These are phyloP conservation scores for Andrena trimmerana DNA, from an alignment of 2,888 invertebrate species.

Conservation along the genomic window DNA sequence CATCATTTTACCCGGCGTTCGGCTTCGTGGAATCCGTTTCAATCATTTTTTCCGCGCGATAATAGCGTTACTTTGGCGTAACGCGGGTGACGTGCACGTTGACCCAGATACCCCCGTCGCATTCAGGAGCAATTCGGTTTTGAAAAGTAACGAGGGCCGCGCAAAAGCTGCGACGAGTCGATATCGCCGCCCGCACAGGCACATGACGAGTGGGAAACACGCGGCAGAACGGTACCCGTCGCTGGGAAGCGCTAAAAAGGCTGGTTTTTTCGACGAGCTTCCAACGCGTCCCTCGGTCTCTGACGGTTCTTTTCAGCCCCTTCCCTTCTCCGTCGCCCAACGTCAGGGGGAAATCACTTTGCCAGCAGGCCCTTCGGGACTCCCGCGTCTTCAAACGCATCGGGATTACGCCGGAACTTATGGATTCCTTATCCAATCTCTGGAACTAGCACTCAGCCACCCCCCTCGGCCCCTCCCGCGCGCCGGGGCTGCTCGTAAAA, in stretches of 20 bases:
- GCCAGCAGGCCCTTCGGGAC: slow-evolving; percentile 63
- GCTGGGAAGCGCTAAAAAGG: slow-evolving; percentile 37
- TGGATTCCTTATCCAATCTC: slow-evolving; percentile 76
- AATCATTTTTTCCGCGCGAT: slow-evolving; percentile 46
- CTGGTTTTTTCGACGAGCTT: slow-evolving; percentile 34
- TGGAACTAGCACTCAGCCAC: slow-evolving; percentile 57
- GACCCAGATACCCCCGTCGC: slow-evolving; percentile 70
- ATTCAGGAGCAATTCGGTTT: too few relatives aligned
- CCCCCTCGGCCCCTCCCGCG: slow-evolving; percentile 14
- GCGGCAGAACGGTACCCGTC: slow-evolving; percentile 19
- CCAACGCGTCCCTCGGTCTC: neutral
- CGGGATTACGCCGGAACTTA: slow-evolving; percentile 75
- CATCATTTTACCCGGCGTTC: neutral
- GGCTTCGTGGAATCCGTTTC: slow-evolving; percentile 19
- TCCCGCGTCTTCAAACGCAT: slow-evolving; percentile 64
- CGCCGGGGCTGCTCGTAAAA: slow-evolving; percentile 55
- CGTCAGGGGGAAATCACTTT: slow-evolving; percentile 65
- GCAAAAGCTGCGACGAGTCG: too few relatives aligned
- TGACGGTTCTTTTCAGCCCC: slow-evolving; percentile 16
- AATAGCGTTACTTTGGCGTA: slow-evolving; percentile 30
- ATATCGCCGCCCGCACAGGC: too few relatives aligned
- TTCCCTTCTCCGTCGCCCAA: slow-evolving; percentile 46
- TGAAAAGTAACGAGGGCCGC: too few relatives aligned
- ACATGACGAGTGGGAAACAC: neutral
- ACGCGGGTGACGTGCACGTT: slow-evolving; percentile 43